Base-by-base conservation (phyloP, 2,888 invertebrate genomes). In the Nemurella pictetii region DNA sequence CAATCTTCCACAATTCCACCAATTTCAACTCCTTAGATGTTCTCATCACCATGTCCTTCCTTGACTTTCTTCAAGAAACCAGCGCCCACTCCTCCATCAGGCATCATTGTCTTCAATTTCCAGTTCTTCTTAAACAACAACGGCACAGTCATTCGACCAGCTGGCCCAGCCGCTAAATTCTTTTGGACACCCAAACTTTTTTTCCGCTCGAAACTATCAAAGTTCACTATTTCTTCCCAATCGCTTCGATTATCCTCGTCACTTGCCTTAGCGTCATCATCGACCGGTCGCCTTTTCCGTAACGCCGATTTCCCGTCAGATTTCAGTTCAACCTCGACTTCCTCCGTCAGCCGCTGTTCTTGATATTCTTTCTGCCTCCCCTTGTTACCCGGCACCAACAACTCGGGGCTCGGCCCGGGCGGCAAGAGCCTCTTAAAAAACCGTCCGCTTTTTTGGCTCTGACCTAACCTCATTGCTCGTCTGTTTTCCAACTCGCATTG, bases 401-500 rank as follows among this genome's bases (percentile, higher is more conserved):
- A 2, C 7, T 26, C 26, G 15, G 80, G 80, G 9, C 4, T n/a
- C 35, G n/a, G 7, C n/a, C 80, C 80, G 1, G 35, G 80, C 3
- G 7, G 73, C 20, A 35, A 84, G 15, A 84, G 35, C 72, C 81
- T 26, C 73, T 29, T n/a, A 7, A 77, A 73, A 28, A 12, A 84
- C 1, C 28, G 5, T 12, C 81, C 36, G 15, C 25, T 9, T 7
- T 80, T 55, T 9, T 32, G 55, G 77, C 35, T 35, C 2, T n/a
- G 9, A 12, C 77, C 26, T 9, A 80, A 72, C 25, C n/a, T 73
- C 73, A 78, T 25, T 27, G 85, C 85, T 12, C 83, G 85, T 26
- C 36, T n/a, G 73, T 85, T 78, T n/a, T 83, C 80, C 35, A 29
- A 28, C 5, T 55, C 55, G 28, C 78, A 83, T n/a, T 74, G 27